Evolutionary conservation across 2,113 vertebrate genomes (phyloP).

Genomic region (Smithornis capensis): DNA sequence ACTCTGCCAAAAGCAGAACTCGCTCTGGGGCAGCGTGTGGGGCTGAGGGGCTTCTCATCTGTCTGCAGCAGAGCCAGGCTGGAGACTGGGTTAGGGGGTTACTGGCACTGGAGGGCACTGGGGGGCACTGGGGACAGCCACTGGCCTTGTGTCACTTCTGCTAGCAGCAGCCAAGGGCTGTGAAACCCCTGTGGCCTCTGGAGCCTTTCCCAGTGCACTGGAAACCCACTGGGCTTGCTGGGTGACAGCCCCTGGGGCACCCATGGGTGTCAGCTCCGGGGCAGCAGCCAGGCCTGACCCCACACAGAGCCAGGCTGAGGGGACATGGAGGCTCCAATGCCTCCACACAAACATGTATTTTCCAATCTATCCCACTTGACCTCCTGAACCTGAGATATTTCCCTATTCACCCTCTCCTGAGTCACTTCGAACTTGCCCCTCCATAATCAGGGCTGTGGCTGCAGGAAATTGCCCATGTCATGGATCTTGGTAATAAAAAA

Average conservation of each 20-base stretch:
- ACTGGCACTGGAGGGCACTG: not conserved
- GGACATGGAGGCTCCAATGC: too few species aligned
- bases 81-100: not conserved
- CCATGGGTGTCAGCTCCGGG: not conserved
- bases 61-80: not conserved
- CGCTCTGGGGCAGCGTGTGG: not conserved
- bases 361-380: not conserved
- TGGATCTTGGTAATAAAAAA: not conserved
- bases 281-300: not conserved
- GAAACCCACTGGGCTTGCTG: accelerated
- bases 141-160: not conserved
- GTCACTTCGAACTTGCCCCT: not conserved
- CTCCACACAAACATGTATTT: not conserved
- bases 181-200: not conserved
- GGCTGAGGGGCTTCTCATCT: not conserved
- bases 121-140: not conserved
- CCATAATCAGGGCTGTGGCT: not conserved
- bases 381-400: not conserved
- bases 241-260: not conserved
- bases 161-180: not conserved
- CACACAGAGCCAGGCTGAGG: accelerated
- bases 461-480: accelerated
- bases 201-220: not conserved
- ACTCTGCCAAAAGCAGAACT: not conserved
- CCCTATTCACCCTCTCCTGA: not conserved